Conservation (phyloP, 2,888 invertebrate genomes). For the Bursaphelenchus okinawaensis region DNA sequence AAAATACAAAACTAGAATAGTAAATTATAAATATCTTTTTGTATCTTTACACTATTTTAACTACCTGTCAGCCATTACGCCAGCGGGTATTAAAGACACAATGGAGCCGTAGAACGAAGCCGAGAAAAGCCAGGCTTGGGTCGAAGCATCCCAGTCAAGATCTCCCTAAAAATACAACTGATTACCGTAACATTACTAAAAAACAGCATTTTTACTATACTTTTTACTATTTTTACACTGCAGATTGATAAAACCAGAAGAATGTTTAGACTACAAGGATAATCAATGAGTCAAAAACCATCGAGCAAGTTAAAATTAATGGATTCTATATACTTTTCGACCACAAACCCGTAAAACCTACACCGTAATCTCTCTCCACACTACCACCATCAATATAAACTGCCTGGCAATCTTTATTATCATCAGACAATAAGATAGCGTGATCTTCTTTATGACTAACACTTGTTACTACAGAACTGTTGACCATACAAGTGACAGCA, state of each 20-base stretch:
- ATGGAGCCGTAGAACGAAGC: constrained; percentile 35
- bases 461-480: constrained; percentile 30
- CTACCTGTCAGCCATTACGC: constrained; percentile 26
- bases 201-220: too few relatives aligned
- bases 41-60: too few relatives aligned
- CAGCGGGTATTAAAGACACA: constrained; percentile 32
- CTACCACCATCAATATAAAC: background rate
- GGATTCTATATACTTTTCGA: too few relatives aligned
- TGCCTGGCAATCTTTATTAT: background rate
- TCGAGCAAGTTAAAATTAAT: too few relatives aligned
- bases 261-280: too few relatives aligned
- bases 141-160: constrained; percentile 22
- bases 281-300: background rate
- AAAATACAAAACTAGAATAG: too few relatives aligned
- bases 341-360: constrained; percentile 12
- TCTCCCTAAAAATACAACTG: constrained; percentile 13
- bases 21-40: too few relatives aligned
- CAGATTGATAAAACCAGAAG: too few relatives aligned
- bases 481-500: constrained; percentile 42
- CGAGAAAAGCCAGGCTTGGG: constrained; percentile 31
- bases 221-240: too few relatives aligned
- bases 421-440: background rate
- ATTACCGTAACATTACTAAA: too few relatives aligned
- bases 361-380: constrained; percentile 31
- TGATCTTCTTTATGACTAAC: background rate